These are phyloP conservation scores for Empidonax traillii DNA, from an alignment of 2,113 vertebrate species.

Conservation along the genomic window DNA sequence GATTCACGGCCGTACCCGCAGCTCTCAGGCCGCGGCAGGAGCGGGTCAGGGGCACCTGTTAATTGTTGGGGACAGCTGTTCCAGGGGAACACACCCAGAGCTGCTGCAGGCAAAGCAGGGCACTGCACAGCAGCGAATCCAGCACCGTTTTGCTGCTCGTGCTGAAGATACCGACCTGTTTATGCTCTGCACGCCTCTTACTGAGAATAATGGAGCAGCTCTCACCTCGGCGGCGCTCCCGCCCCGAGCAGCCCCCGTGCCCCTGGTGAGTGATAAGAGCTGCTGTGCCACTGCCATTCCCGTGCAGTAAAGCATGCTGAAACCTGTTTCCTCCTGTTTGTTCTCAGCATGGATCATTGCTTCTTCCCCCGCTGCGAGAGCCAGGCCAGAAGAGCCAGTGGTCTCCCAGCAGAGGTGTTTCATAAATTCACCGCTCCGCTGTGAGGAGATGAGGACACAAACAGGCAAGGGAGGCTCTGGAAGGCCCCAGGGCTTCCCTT, in stretches of 20 bases:
- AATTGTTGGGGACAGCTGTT: not conserved
- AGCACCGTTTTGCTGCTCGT: not conserved
- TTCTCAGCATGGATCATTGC: slow-evolving; percentile 48
- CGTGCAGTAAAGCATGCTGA: slow-evolving; percentile 3
- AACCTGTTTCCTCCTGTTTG: slow-evolving; percentile 26
- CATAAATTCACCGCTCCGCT: not conserved
- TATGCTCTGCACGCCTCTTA: not conserved
- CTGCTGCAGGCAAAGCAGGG: not conserved
- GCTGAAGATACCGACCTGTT: not conserved
- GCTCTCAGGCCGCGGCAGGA: rapidly evolving
- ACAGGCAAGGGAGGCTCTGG: not conserved
- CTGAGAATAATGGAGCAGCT: not conserved
- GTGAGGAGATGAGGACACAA: not conserved
- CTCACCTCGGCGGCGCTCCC: not conserved
- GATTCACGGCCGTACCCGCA: not conserved
- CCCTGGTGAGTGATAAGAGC: slow-evolving; percentile 4
- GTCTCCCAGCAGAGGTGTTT: not conserved
- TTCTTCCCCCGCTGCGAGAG: not conserved
- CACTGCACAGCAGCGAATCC: not conserved
- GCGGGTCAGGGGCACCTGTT: not conserved
- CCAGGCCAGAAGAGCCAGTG: not conserved
- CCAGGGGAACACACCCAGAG: not conserved
- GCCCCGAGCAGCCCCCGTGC: not conserved
- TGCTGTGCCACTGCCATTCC: not conserved
- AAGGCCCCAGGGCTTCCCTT: not conserved